phyloP scores from a whole-genome alignment of 92 coral and sea anemone species.

The Epizoanthus scotinus region DNA sequence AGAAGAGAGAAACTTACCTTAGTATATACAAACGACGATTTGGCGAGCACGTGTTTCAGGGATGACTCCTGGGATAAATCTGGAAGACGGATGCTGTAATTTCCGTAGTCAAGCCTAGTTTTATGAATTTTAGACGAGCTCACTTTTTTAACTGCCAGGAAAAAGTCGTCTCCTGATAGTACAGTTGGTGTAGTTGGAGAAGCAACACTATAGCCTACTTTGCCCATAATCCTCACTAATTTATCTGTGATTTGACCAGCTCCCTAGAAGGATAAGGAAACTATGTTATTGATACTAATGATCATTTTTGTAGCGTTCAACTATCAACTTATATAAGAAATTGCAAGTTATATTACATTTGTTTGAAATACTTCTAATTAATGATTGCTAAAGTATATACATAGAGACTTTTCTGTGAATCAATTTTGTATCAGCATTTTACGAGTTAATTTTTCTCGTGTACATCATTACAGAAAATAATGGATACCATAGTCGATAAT shows the following conservation, averaged over 20 bases:
- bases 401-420: too few species aligned
- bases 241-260: not conserved
- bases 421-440: too few species aligned
- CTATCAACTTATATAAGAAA: too few species aligned
- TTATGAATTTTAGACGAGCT: constrained; percentile 2
- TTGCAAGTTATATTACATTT: too few species aligned
- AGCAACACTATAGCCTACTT: not conserved
- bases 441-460: too few species aligned
- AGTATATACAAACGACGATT: not conserved
- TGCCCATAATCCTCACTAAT: not conserved
- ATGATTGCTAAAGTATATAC: too few species aligned
- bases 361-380: too few species aligned
- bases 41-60: not conserved
- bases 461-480: too few species aligned
- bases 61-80: constrained; percentile 3
- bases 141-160: not conserved
- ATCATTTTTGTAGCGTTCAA: too few species aligned
- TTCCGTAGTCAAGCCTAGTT: not conserved
- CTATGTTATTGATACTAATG: not conserved
- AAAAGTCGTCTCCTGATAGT: not conserved
- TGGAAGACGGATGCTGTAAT: not conserved
- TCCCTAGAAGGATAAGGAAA: not conserved
- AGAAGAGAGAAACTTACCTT: constrained; percentile 1
- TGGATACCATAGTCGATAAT: too few species aligned
- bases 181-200: not conserved